Conservation (phyloP, 2,888 invertebrate species). For the Punctoribates punctum region DNA sequence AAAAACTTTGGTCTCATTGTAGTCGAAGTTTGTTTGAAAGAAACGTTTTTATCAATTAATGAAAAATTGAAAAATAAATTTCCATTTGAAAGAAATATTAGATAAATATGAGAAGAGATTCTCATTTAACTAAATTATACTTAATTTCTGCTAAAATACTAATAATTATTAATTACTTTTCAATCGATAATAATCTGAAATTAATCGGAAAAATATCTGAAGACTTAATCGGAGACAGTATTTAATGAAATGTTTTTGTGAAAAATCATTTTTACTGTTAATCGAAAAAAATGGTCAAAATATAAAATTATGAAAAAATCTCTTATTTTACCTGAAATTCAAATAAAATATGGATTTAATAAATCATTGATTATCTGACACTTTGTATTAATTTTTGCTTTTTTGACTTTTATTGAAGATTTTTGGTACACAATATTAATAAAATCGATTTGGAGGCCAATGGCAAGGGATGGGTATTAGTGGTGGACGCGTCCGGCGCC, state of each 20-base stretch:
- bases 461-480: conserved; percentile 30
- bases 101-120: no score
- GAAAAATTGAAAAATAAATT: no score
- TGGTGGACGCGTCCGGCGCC: conserved; percentile 33
- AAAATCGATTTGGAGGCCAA: conserved; percentile 29
- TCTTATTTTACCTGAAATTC: not conserved
- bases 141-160: no score
- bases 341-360: not conserved
- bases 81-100: no score
- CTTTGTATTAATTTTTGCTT: not conserved
- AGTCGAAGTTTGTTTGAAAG: no score
- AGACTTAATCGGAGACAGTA: not conserved
- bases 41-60: no score
- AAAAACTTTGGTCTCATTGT: no score
- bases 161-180: not conserved
- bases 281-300: not conserved
- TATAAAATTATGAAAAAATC: not conserved
- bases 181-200: not conserved
- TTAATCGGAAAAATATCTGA: not conserved
- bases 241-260: not conserved
- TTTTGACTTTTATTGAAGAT: conserved; percentile 2
- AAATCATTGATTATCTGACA: not conserved
- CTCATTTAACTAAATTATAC: no score
- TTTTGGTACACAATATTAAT: conserved; percentile 40
- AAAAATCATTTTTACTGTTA: not conserved